These are phyloP conservation scores for Clavelina lepadiformis DNA, from an alignment of 23 tunicate species.

Conservation along the genomic window DNA sequence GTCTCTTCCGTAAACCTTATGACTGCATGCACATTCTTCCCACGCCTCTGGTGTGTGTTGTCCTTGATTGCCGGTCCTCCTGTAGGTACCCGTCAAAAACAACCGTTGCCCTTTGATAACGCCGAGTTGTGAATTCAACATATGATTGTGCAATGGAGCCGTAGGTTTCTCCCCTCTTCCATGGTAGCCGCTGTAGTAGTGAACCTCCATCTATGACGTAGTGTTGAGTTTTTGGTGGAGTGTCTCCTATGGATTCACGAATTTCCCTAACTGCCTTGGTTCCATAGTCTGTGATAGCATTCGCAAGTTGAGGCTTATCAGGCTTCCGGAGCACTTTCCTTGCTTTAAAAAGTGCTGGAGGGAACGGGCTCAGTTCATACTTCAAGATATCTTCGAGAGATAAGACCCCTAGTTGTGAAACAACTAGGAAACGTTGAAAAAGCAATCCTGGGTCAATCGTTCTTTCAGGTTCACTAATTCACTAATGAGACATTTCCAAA, in stretches of 20 bases:
- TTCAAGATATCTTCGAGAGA: not conserved
- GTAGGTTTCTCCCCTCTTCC: not conserved
- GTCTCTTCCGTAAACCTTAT: no score
- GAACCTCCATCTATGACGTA: constrained; percentile 11
- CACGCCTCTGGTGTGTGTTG: no score
- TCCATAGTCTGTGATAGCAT: no score
- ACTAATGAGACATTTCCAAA: no score
- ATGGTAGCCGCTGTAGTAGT: constrained; percentile 3
- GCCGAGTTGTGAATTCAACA: not conserved
- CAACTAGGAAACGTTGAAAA: constrained; percentile 1
- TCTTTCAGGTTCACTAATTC: no score
- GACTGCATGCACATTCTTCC: no score
- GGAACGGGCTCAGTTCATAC: not conserved
- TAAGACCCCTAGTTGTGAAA: not conserved
- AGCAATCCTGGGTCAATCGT: constrained; percentile 1
- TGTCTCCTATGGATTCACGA: not conserved
- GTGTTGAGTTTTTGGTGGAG: not conserved
- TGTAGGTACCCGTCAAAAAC: constrained; percentile 17
- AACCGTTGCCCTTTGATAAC: not conserved
- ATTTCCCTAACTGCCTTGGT: not conserved
- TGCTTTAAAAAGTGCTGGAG: not conserved
- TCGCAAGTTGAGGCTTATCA: constrained; percentile 2
- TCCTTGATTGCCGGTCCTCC: no score
- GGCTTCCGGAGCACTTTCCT: constrained; percentile 2
- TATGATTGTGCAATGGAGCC: not conserved